These are phyloP conservation scores for Cheirogaleus major DNA, from an alignment of 2,797 vertebrate genomes.

Conservation along the genomic window DNA sequence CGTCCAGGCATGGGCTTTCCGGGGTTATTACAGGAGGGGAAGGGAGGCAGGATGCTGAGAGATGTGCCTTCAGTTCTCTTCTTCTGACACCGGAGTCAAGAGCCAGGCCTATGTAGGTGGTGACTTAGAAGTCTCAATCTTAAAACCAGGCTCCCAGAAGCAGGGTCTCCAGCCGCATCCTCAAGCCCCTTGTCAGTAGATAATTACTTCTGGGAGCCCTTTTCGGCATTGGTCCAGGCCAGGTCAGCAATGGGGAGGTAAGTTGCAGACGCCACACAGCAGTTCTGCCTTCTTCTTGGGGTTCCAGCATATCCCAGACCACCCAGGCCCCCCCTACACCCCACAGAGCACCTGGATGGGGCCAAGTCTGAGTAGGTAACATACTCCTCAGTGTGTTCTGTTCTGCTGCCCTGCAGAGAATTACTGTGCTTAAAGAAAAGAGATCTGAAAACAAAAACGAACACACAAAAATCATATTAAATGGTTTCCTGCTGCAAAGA, in stretches of 20 bases:
- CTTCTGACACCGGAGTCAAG: neutral
- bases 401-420: neutral
- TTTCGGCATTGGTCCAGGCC: neutral
- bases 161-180: neutral
- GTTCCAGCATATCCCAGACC: neutral
- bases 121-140: neutral
- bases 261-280: neutral
- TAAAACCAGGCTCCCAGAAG: neutral
- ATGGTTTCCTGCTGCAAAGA: neutral
- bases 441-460: neutral
- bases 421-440: neutral
- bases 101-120: neutral
- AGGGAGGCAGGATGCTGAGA: neutral
- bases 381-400: neutral
- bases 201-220: neutral
- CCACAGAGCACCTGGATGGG: neutral
- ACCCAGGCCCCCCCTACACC: fast-evolving
- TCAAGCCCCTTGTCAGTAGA: neutral
- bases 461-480: neutral
- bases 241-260: neutral
- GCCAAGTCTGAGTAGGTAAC: fast-evolving
- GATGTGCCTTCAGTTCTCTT: neutral
- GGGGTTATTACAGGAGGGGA: neutral
- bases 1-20: neutral
- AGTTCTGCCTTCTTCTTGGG: neutral